Evolutionary conservation across 2,888 invertebrate species (phyloP).

Genomic region (Troides aeacus): DNA sequence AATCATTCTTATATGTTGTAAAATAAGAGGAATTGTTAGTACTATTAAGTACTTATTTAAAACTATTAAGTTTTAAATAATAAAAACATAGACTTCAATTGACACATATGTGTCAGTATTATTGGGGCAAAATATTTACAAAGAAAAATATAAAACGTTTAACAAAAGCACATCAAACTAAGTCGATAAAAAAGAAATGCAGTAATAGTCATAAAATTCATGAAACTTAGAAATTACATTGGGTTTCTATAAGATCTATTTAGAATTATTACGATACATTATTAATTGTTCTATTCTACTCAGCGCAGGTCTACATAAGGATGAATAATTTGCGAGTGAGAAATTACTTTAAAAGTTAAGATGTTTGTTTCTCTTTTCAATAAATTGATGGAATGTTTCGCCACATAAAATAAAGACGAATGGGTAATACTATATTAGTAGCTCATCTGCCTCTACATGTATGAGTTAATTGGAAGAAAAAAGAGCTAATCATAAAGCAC

Average conservation of each 20-base stretch:
- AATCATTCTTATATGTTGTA: too few relatives aligned
- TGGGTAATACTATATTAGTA: conserved; percentile 19
- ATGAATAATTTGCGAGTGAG: conserved; percentile 4
- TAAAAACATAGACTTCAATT: conserved; percentile 43
- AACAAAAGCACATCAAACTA: conserved; percentile 73
- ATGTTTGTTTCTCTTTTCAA: conserved; percentile 1
- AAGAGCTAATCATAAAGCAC: conserved; percentile 38
- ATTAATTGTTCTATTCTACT: conserved; percentile 28
- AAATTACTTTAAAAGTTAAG: conserved; percentile 2
- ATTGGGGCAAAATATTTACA: conserved; percentile 74
- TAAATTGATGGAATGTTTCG: conserved; percentile 22
- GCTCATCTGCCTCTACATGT: conserved; percentile 12
- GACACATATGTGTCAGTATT: conserved; percentile 67
- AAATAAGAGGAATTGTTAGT: too few relatives aligned
- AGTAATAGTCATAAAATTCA: conserved; percentile 41
- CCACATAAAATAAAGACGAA: conserved; percentile 17
- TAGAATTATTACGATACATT: conserved; percentile 21
- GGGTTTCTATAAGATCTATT: conserved; percentile 26
- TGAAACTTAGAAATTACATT: conserved; percentile 27
- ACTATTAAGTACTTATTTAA: too few relatives aligned
- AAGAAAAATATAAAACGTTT: conserved; percentile 66
- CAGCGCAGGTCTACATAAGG: conserved; percentile 19
- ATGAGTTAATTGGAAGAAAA: conserved; percentile 24
- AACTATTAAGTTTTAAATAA: conserved; percentile 29
- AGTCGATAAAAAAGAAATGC: conserved; percentile 66